Evolutionary conservation across 2,113 vertebrate species (phyloP).

Genomic region (Paralichthys olivaceus): DNA sequence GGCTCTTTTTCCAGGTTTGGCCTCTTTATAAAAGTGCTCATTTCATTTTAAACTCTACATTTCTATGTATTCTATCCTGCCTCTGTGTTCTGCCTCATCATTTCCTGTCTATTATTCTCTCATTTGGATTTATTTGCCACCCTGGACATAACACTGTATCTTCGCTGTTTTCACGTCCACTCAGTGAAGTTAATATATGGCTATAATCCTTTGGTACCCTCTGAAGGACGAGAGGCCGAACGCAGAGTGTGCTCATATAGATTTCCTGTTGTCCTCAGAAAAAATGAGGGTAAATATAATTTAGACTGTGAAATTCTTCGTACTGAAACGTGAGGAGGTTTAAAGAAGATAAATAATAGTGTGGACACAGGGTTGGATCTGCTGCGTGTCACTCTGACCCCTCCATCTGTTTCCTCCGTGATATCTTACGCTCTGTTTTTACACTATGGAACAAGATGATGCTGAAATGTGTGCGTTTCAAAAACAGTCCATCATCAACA

Average conservation of each 20-base stretch:
- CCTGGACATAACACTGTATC: constrained; percentile 34
- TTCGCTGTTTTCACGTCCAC: constrained; percentile 20
- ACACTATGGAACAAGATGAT: constrained; percentile 22
- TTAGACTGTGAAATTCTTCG: constrained; percentile 53
- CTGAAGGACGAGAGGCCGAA: constrained; percentile 46
- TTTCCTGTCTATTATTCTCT: constrained; percentile 12
- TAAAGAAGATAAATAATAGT: constrained; percentile 6
- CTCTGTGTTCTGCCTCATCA: not conserved
- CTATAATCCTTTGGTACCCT: constrained; percentile 65
- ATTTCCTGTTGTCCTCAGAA: constrained; percentile 42
- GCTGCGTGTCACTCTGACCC: constrained; percentile 16
- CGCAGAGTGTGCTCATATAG: constrained; percentile 34
- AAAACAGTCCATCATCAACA: constrained; percentile 43
- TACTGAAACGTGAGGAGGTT: constrained; percentile 55
- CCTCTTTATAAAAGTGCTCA: constrained; percentile 49
- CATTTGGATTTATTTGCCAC: constrained; percentile 46
- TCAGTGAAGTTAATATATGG: constrained; percentile 58
- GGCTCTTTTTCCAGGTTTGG: not conserved
- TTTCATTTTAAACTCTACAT: constrained; percentile 22
- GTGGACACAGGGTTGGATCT: constrained; percentile 7
- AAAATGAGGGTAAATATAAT: constrained; percentile 56
- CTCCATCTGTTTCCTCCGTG: not conserved
- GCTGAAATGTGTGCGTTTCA: constrained; percentile 25
- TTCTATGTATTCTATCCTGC: constrained; percentile 3
- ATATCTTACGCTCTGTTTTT: not conserved